A percentile compares a stretch with the other conserved stretches of the same genome.
These are phyloP conservation scores for Leuciscus idus DNA, from an alignment of 2,113 vertebrate species.

Conservation along the genomic window DNA sequence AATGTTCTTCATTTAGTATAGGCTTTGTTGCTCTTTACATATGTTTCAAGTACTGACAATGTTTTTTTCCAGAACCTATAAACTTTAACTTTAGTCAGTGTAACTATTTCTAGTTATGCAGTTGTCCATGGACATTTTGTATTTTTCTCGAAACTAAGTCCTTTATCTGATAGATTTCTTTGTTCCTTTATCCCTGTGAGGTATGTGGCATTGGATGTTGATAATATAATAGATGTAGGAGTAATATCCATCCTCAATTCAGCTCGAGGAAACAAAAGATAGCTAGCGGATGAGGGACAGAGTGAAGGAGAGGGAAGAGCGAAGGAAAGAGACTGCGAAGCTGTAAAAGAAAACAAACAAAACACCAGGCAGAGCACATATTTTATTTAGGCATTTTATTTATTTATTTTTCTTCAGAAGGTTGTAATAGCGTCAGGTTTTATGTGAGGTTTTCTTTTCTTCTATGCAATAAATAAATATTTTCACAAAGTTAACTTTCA, in stretches of 20 bases:
- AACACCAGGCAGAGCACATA: neutral
- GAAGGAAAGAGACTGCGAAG: neutral
- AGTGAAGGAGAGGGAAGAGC: neutral
- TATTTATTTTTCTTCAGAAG: neutral
- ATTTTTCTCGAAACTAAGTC: neutral
- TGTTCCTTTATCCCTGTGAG: slow-evolving; percentile 3
- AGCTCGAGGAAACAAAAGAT: neutral
- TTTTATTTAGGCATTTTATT: neutral
- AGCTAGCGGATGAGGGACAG: neutral
- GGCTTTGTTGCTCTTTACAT: neutral
- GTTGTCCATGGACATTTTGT: neutral
- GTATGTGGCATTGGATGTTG: neutral
- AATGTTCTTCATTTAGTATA: neutral
- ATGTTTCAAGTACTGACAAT: neutral
- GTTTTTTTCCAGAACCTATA: neutral
- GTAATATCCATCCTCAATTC: neutral
- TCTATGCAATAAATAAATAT: neutral
- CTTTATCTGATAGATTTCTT: neutral
- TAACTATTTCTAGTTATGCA: neutral
- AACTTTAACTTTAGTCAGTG: no score
- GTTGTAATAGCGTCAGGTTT: neutral
- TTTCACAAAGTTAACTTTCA: neutral
- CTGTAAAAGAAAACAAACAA: neutral
- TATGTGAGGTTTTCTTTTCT: neutral
- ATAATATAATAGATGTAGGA: neutral